Conservation (phyloP, 2,113 vertebrate species). For the Corythoichthys haematopterus region DNA sequence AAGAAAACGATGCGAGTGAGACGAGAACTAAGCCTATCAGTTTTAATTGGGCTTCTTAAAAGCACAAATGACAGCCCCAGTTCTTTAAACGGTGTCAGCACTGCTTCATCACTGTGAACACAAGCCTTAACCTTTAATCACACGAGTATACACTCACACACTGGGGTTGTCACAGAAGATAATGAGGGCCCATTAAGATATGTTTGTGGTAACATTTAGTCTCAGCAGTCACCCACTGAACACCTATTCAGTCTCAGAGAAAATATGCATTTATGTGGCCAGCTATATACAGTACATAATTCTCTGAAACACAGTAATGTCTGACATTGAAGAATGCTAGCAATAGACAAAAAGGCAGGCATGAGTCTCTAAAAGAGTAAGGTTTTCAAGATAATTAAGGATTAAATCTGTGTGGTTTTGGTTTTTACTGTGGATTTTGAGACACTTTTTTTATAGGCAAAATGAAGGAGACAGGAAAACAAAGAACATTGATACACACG, state of each 20-base stretch:
- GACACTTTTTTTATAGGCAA: not conserved
- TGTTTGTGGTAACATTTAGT: constrained; percentile 41
- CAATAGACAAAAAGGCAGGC: constrained; percentile 6
- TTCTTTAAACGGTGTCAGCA: constrained; percentile 13
- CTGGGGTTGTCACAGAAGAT: constrained; percentile 35
- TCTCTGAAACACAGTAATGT: constrained; percentile 13
- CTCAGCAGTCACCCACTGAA: constrained; percentile 34
- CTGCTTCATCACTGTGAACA: constrained; percentile 49
- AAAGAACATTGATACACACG: too few relatives aligned
- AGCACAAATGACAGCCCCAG: not conserved
- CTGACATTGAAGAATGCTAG: constrained; percentile 7
- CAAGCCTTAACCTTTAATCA: constrained; percentile 60
- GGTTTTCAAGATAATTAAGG: constrained; percentile 21
- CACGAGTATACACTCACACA: constrained; percentile 10
- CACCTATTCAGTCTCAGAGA: constrained; percentile 37
- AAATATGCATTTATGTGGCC: constrained; percentile 29
- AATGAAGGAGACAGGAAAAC: too few relatives aligned
- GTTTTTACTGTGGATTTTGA: not conserved
- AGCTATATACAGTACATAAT: constrained; percentile 12
- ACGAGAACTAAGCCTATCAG: constrained; percentile 5
- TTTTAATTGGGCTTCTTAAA: constrained; percentile 19
- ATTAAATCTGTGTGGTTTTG: not conserved
- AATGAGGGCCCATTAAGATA: constrained; percentile 61
- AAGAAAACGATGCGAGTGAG: not conserved
- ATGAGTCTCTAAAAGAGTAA: constrained; percentile 25